Base-by-base conservation (phyloP, 2,113 vertebrate species). In the Arothron firmamentum region DNA sequence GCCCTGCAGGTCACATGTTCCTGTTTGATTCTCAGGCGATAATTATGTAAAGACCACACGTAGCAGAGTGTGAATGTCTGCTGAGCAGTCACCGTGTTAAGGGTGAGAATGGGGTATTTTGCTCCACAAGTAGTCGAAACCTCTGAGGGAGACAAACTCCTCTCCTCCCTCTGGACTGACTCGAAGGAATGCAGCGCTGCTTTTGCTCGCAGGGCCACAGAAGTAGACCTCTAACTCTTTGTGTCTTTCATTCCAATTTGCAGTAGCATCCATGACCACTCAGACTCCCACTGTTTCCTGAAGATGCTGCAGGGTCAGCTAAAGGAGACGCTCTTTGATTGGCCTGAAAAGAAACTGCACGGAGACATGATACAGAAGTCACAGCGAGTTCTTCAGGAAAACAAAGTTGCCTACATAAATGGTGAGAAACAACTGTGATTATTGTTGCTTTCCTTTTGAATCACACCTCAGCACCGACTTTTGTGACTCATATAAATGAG, bases 181-280 rank as follows among this genome's bases (percentile, higher is more conserved):
- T 38, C 9, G 34, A 9, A 19, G 11, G 28, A 66, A 19, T 9
- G 8, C 17, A 23, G 21, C 15, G 8, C 7, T 16, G 45, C 53
- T 34, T 58, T 34, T 53, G 15, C 2, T 16, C 20, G 3, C 20
- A 17, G 5, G 43, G 16, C 50, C 13, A 2, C 11, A 0, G 2
- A 19, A 11, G 4, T n/a, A 5, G 15, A n/a, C 50, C 31, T 41
- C 49, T 49, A 19, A 48, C 12, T 52, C 18, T 28, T 21, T 54
- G 23, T 66, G 31, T 89, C 65, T 20, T 57, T 63, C 56, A 3
- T 87, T 68, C 58, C 54, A n/a, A 72, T 72, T 77, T 92, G 85
- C 88, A 99, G 97, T 85, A 97, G 94, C 73, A 99, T 99, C 89
- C 97, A 99, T 56, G 96, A 99, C 82, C 97, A 99, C 85, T 91